These are phyloP conservation scores for Sesamia inferens DNA, from an alignment of 2,888 invertebrate species.

Conservation along the genomic window DNA sequence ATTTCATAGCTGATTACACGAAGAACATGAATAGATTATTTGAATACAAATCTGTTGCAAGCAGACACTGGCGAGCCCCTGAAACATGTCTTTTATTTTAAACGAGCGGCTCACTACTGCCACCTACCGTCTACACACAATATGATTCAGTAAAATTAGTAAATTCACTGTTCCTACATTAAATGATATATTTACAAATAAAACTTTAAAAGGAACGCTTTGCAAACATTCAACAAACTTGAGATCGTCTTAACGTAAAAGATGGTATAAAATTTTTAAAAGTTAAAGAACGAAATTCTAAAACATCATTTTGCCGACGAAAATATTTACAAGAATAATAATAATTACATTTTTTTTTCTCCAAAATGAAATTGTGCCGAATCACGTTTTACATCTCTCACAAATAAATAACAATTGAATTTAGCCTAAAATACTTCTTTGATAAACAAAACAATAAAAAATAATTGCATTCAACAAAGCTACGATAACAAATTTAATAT, in stretches of 20 bases:
- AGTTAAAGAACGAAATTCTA: constrained; percentile 86
- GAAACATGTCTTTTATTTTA: constrained; percentile 78
- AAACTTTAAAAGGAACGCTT: constrained; percentile 90
- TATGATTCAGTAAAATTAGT: constrained; percentile 85
- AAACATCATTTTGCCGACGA: constrained; percentile 79
- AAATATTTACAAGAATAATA: constrained; percentile 84
- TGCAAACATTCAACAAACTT: constrained; percentile 90
- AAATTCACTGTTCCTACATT: constrained; percentile 88
- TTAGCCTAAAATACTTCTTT: constrained; percentile 89
- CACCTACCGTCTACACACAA: constrained; percentile 77
- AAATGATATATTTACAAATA: constrained; percentile 89
- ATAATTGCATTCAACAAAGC: constrained; percentile 90
- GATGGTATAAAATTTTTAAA: constrained; percentile 87
- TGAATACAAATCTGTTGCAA: constrained; percentile 82
- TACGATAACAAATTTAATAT: constrained; percentile 90
- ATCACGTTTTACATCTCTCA: constrained; percentile 87
- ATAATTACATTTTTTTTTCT: constrained; percentile 70
- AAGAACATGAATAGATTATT: constrained; percentile 86
- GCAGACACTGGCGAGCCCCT: constrained; percentile 73
- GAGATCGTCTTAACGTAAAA: constrained; percentile 90
- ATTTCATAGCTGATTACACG: constrained; percentile 87
- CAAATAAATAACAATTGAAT: constrained; percentile 90
- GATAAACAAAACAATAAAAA: constrained; percentile 90
- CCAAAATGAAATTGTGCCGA: constrained; percentile 81
- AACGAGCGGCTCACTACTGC: constrained; percentile 68